Percentiles rank a stretch among this genome's conserved stretches.
Evolutionary conservation across 2,888 invertebrate genomes (phyloP).

Genomic region (Agelastica alni): DNA sequence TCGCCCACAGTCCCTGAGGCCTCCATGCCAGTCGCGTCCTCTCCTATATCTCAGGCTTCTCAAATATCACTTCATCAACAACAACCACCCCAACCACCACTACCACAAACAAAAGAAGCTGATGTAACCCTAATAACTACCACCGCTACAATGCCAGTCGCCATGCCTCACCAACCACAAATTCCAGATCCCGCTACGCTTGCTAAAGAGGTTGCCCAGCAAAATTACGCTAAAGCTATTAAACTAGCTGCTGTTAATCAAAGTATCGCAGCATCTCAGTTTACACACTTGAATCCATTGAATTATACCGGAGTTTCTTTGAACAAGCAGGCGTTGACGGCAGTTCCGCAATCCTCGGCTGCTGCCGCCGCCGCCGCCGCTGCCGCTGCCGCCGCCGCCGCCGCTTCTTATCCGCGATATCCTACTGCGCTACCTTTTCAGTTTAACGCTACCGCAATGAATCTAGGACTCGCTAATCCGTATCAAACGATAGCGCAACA

Average conservation of each 20-base stretch:
- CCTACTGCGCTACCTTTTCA: constrained; percentile 46
- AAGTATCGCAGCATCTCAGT: constrained; percentile 29
- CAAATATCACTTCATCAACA: constrained; percentile 33
- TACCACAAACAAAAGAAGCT: constrained; percentile 48
- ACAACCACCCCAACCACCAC: constrained; percentile 36
- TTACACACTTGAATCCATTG: constrained; percentile 62
- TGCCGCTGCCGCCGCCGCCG: constrained; percentile 50
- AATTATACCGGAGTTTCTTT: constrained; percentile 73
- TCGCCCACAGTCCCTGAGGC: constrained; percentile 49
- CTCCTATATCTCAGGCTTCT: constrained; percentile 28
- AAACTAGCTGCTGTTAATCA: constrained; percentile 62
- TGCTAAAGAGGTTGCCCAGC: constrained; percentile 82
- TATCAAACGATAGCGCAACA: constrained; percentile 53
- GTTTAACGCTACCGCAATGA: constrained; percentile 46
- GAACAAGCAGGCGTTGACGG: constrained; percentile 64
- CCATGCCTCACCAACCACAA: constrained; percentile 41
- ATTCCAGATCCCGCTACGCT: constrained; percentile 66
- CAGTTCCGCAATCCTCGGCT: constrained; percentile 56
- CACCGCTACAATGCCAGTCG: constrained; percentile 31
- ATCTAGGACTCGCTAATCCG: constrained; percentile 48
- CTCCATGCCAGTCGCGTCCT: constrained; percentile 48
- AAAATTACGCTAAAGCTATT: constrained; percentile 78
- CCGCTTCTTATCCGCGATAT: constrained; percentile 49
- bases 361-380: constrained; percentile 52
- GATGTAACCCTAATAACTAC: constrained; percentile 38